These are phyloP conservation scores for Solen grandis DNA, from an alignment of 1,140 invertebrate species.

Conservation along the genomic window DNA sequence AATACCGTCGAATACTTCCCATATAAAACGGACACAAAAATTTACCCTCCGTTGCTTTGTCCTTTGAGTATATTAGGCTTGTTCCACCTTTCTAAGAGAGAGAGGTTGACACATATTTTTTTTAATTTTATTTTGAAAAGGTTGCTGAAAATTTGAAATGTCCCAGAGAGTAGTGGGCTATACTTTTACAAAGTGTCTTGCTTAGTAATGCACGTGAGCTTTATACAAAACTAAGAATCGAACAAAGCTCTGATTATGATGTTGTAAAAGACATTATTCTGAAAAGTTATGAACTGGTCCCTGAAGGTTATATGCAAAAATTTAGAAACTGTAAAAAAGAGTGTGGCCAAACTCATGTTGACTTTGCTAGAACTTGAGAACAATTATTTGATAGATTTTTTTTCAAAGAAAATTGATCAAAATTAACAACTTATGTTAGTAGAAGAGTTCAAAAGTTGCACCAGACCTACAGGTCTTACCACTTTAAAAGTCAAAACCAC, in stretches of 20 bases:
- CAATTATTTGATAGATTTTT: not conserved
- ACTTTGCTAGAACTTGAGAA: conserved; percentile 2
- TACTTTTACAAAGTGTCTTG: conserved; percentile 56
- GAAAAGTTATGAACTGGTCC: conserved; percentile 58
- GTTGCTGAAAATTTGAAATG: conserved; percentile 50
- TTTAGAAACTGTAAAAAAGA: not conserved
- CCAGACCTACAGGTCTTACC: not conserved
- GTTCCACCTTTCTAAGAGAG: conserved; percentile 54
- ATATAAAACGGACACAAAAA: too few relatives aligned
- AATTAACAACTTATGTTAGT: not conserved
- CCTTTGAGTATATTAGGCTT: too few relatives aligned
- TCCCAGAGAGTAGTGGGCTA: conserved; percentile 42
- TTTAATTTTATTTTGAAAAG: conserved; percentile 62
- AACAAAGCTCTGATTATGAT: conserved; percentile 53
- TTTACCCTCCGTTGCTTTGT: too few relatives aligned
- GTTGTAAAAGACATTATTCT: conserved; percentile 52
- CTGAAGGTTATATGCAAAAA: conserved; percentile 4
- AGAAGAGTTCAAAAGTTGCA: not conserved
- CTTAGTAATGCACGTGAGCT: conserved; percentile 45
- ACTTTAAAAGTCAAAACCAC: not conserved
- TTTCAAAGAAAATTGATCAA: not conserved
- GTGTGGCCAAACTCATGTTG: conserved; percentile 9
- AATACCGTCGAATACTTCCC: too few relatives aligned
- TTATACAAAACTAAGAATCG: conserved; percentile 33
- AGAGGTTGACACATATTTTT: conserved; percentile 63